phyloP scores from a whole-genome alignment of 2,888 invertebrate species.

The Agrotis clavis region DNA sequence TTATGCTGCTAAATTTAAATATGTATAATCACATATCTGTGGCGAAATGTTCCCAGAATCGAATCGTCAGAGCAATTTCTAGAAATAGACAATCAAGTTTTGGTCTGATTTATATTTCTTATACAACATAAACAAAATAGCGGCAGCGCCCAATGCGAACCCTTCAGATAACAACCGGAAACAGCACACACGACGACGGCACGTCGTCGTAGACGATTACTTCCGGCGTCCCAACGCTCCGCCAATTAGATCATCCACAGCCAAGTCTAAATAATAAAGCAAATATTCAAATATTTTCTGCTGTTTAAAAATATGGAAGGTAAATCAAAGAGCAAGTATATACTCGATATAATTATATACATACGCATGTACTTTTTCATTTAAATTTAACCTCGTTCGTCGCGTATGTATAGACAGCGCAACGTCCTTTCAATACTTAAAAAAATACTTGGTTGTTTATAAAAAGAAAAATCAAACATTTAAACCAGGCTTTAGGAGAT shows the following conservation, averaged over 20 bases:
- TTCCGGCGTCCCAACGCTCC: conserved; percentile 36
- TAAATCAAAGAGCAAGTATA: too few species aligned
- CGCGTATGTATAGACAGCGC: too few species aligned
- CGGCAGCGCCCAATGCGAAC: background rate
- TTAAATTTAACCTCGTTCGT: too few species aligned
- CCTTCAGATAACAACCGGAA: conserved; percentile 34
- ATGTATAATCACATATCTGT: background rate
- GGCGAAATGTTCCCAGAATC: background rate
- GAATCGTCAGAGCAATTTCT: background rate
- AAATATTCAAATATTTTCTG: background rate
- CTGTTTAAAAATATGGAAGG: too few species aligned
- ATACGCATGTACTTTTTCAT: too few species aligned
- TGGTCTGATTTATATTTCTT: background rate
- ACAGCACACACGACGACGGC: conserved; percentile 19
- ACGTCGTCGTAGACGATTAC: conserved; percentile 34
- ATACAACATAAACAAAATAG: background rate
- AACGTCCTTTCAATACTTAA: too few species aligned
- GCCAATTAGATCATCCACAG: conserved; percentile 29
- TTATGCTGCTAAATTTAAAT: too few species aligned
- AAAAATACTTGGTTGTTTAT: background rate
- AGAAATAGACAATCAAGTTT: background rate
- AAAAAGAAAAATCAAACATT: background rate
- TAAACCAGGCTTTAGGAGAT: background rate
- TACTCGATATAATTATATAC: too few species aligned
- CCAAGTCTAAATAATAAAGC: background rate